Base-by-base conservation (phyloP, 2,888 invertebrate species). In the Calliopum simillimum region DNA sequence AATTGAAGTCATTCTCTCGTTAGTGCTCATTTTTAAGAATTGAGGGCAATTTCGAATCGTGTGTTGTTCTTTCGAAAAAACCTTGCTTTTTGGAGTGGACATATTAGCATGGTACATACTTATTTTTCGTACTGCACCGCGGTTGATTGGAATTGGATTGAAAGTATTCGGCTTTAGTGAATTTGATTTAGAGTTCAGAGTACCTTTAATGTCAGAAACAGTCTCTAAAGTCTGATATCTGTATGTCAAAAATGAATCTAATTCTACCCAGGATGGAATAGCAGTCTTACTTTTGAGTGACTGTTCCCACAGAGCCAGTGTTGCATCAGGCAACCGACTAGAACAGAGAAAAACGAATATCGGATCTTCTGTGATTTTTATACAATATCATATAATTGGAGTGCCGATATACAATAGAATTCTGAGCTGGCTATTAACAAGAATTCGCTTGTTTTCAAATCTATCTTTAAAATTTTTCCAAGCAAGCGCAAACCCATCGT, bases 291-390 rank as follows among this genome's bases (percentile, higher is more conserved):
- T 46, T 12, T 12, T 12, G 4, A 69, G 21, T 2, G 69, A 68
- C 49, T 69, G 68, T 55, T 70, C 67, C 71, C 63, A 74, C 1
- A 69, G 63, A 62, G 59, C 67, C 16, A 66, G 61, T 2, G 71
- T 66, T 14, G 19, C 23, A 3, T 68, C 58, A 0, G 73, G 73
- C 4, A 73, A 19, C 4, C 59, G 47, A 25, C 58, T 65, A 13
- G 72, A 68, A 43, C 71, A 70, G 2, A 70, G 19, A 49, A 56
- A 73, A 6, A 69, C 64, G 12, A 74, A 51, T 4, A 68, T 13
- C 43, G 43, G 6, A n/a, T 2, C 51, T n/a, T 51, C 16, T 51
- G 12, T 5, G 5, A 51, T 51, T n/a, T 51, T n/a, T 51, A n/a
- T n/a, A n/a, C n/a, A n/a, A 51, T n/a, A 51, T 51, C n/a, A 51